Evolutionary conservation across 2,797 vertebrate species (phyloP), one percentile per base, ranked within the genome.

Genomic region (Halcyon smyrnensis): DNA sequence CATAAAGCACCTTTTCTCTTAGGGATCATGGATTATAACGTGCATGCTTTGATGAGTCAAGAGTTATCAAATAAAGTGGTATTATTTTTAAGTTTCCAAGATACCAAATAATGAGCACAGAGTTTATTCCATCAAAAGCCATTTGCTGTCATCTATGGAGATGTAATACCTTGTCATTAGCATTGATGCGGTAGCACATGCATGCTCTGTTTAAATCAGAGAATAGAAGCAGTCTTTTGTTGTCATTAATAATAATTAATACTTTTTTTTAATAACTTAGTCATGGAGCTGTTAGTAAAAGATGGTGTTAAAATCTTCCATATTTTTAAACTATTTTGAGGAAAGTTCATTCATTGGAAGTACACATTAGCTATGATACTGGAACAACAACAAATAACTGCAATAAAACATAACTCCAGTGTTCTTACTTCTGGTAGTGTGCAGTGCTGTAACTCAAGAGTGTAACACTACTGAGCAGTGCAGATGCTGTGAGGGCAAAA

Each of bases 71-170:
- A 79, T 71, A 77, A 74, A 10, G 25, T 59, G 30, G 37, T 56
- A 9, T 45, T 83, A 93, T 93, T 89, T 41, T 67, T 73, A 84
- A 87, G 70, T 87, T 93, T 76, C 79, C 67, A 91, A 62, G 83
- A 68, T 83, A 82, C 50, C 3, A 5, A 79, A 79, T 87, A 76
- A 85, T 93, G 67, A 89, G 67, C 48, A n/a, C 62, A 87, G 84
- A 83, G 37, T 81, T 81, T 87, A 89, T 84, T 93, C 45, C 36
- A 64, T 92, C 39, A 67, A 76, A 87, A 89, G 43, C 75, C 76
- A 75, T 84, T 91, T 93, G 56, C 57, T 60, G 60, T 48, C 71
- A 60, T 87, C 82, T 81, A 60, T 30, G 51, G 67, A 89, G 56
- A 71, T 68, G 43, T 59, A 41, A 57, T 84, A 79, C 71, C 46